Evolutionary conservation across 1,140 invertebrate genomes (phyloP), one percentile per base, ranked within the genome.

Genomic region (Piezodorus guildinii): DNA sequence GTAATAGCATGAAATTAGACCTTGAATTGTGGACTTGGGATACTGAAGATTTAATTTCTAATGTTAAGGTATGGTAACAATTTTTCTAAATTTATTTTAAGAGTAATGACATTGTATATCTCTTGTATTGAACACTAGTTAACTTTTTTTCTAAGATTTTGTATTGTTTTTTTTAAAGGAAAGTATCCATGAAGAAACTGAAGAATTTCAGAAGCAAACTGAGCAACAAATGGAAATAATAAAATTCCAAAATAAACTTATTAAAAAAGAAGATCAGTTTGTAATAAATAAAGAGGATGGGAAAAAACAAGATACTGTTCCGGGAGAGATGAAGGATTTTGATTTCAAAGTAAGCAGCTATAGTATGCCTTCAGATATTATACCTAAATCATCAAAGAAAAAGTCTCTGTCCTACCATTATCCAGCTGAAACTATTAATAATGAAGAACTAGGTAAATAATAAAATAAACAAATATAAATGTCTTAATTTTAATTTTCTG

Each of bases 171-270:
- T n/a, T 63, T 62, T 62, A 23, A n/a, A 63, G 65, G 63, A 70
- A 52, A 65, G 69, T 59, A 66, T 68, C 34, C 62, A 70, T 60
- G 71, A 76, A 73, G 74, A 76, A 65, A 70, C 75, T 10, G 67
- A 75, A 19, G 75, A 77, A 67, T 80, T 78, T 66, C 67, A 71
- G 14, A 66, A 73, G 58, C 70, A 77, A 3, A 74, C 77, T 6
- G 65, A 60, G 0, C 51, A 72, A 49, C 75, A 78, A 63, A 70
- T 76, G 65, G 66, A 68, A 39, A 70, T 74, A 10, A 75, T 78
- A 56, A 64, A 71, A 15, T 66, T 72, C 3, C 73, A 73, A 16
- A 71, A 72, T 6, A 71, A 73, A 21, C 62, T 79, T 10, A 71
- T 78, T 23, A 61, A 64, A 3, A 30, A 59, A n/a, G 68, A 69